Evolutionary conservation across 1,140 invertebrate species (phyloP), one percentile per base, ranked within the genome.

Genomic region (Linepithema humile): DNA sequence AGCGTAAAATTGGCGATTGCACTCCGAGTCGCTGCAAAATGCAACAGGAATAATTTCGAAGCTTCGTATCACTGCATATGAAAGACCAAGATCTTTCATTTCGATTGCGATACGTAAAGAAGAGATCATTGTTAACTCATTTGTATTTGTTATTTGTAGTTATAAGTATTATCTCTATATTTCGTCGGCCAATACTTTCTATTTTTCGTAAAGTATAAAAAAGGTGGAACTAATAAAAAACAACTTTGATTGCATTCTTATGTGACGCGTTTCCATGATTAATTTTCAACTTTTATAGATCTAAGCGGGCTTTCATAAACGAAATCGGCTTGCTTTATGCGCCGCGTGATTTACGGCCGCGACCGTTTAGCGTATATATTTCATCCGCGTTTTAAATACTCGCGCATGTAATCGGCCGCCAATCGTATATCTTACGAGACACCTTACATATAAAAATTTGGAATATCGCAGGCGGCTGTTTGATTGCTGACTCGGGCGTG

Each of bases 351-450:
- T 80, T 80, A 80, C 26, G 50, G 2, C 23, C 23, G n/a, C 17
- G 35, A 32, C 62, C 50, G 48, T 80, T 80, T 57, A 70, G n/a
- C 64, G 38, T n/a, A 48, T 57, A 55, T 80, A 80, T 53, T 80
- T 70, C 35, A 57, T 69, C 38, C 50, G 26, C 64, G 65, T 43
- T 69, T 70, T 78, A 80, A 67, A 80, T 40, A 40, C 75, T 64
- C 45, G 64, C 26, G 26, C 38, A 38, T 50, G 74, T 69, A 80
- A 80, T 53, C 75, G 48, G 62, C 62, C 60, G 60, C 40, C 67
- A 73, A 82, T 82, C 78, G 69, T 82, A 82, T 82, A 82, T 82
- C 78, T 74, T 40, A 40, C 43, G 57, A 5, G 70, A 74, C 78
- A 50, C 53, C 74, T 82, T 74, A 82, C 78, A 74, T 38, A 50